Percentiles rank a stretch among this genome's conserved stretches.
Conservation (phyloP, 1,140 invertebrate species). For the Mycetomoellerius zeteki region DNA sequence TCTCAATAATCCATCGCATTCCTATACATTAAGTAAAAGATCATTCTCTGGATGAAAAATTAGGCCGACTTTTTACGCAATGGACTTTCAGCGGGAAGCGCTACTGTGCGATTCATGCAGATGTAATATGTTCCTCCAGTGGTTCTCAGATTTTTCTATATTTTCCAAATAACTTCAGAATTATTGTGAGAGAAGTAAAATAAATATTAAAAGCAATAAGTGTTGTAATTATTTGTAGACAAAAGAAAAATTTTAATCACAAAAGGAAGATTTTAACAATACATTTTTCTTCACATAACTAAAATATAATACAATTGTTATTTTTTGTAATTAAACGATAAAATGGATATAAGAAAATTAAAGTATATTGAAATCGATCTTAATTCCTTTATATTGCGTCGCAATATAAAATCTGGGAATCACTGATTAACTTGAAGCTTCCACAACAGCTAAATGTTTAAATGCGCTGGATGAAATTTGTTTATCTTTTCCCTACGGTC, state of each 20-base stretch:
- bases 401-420: conserved; percentile 33
- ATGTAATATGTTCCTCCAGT: conserved; percentile 13
- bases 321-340: conserved; percentile 17
- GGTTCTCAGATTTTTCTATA: conserved; percentile 9
- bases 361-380: not conserved
- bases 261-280: not conserved
- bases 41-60: conserved; percentile 53
- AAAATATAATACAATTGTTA: not conserved
- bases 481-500: conserved; percentile 5
- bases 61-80: conserved; percentile 55
- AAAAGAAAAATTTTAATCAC: not conserved
- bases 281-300: not conserved
- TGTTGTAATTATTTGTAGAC: not conserved
- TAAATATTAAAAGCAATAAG: not conserved
- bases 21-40: conserved; percentile 37
- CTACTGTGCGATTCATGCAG: conserved; percentile 54
- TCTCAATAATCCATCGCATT: conserved; percentile 14
- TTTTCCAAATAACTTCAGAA: not conserved
- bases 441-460: conserved; percentile 21
- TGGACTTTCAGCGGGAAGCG: conserved; percentile 44
- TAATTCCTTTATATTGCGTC: not conserved
- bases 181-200: conserved; percentile 3
- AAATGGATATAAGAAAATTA: not conserved
- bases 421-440: conserved; percentile 17
- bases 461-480: conserved; percentile 27